phyloP scores from a whole-genome alignment of 1,140 invertebrate species.

The Trachymyrmex septentrionalis region DNA sequence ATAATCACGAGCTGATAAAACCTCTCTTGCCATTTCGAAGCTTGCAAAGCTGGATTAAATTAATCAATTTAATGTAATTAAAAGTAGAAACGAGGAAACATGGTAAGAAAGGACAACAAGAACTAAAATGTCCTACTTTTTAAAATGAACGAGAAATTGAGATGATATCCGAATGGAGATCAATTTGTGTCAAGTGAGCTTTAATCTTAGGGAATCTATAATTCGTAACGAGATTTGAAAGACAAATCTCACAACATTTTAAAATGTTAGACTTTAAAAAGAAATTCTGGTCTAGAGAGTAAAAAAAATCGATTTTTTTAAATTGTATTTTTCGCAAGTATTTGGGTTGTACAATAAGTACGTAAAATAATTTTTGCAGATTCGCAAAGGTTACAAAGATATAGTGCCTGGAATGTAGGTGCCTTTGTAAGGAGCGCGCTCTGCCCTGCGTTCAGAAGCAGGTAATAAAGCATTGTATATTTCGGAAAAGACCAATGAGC shows the following conservation, averaged over 20 bases:
- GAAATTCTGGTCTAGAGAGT: too few species aligned
- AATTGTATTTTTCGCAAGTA: too few species aligned
- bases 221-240: not conserved
- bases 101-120: not conserved
- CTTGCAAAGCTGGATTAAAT: slow-evolving; percentile 20
- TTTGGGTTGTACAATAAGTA: too few species aligned
- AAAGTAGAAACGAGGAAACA: not conserved
- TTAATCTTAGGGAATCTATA: not conserved
- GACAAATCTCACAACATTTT: not conserved
- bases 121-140: slow-evolving; percentile 1
- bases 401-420: too few species aligned
- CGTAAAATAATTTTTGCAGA: too few species aligned
- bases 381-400: too few species aligned
- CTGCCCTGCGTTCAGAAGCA: too few species aligned
- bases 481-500: too few species aligned
- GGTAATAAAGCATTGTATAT: too few species aligned
- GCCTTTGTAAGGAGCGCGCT: too few species aligned
- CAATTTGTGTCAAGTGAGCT: not conserved
- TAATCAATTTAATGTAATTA: slow-evolving; percentile 14
- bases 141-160: slow-evolving; percentile 24
- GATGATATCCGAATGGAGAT: not conserved
- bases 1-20: slow-evolving; percentile 23
- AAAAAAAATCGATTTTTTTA: too few species aligned
- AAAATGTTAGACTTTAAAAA: not conserved
- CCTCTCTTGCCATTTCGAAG: not conserved